Evolutionary conservation across 2,797 vertebrate species (phyloP), one percentile per base, ranked within the genome.

Genomic region (Scleropages formosus): DNA sequence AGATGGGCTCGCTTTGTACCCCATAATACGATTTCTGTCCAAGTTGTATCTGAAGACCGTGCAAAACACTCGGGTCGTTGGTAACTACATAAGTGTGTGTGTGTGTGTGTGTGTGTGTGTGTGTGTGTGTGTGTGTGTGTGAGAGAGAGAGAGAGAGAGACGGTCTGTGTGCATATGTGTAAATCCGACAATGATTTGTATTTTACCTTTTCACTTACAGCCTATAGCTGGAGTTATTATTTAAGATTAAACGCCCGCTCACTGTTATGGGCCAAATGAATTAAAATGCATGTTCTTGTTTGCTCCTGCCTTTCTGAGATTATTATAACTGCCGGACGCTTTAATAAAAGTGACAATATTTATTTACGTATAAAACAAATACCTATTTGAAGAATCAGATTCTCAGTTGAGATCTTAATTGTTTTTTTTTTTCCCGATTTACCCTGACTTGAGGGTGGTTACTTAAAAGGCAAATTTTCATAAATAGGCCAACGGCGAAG

Each of bases 1-100:
- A 75, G 73, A 74, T 73, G 76, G 73, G 64, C 51, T 51, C 60
- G 75, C 39, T 75, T 71, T 77, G 75, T 67, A 72, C 67, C 22
- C n/a, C 27, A 71, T 20, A 70, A 74, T 59, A 53, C 51, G 31
- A 60, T 46, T 61, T 63, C 61, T 53, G 73, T 31, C 49, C 73
- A 66, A 31, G 22, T 56, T 74, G 13, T 24, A 53, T 64, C 27
- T 53, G 61, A 63, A 53, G n/a, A 46, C 16, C n/a, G 73, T n/a
- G 73, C 24, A 74, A 49, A 51, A 72, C 18, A 60, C 31, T n/a
- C 39, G 56, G 27, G 56, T 70, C 62, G 51, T 62, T n/a, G 66
- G 62, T 61, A 51, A 46, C 59, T 68, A 31, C 31, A 24, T 44
- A 59, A 76, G 31, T 46, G 11, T 47, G 69, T 20, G 69, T 12